Conservation (phyloP, 1,140 invertebrate species). For the Drosophila nasuta region DNA sequence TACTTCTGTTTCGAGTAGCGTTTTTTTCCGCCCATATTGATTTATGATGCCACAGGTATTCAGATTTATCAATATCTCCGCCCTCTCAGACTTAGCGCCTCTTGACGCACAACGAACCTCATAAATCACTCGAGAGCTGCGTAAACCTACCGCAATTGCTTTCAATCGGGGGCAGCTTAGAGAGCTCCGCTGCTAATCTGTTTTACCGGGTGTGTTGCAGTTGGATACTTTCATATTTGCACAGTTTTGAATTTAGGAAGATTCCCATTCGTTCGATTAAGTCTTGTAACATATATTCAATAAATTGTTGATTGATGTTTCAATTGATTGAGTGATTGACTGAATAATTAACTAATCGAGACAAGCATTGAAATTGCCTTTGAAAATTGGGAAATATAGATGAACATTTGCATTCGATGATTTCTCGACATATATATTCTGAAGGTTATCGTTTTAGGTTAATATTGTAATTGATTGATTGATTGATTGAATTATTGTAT, state of each 20-base stretch:
- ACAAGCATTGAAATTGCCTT: no score
- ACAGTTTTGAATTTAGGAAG: no score
- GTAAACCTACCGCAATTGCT: background rate
- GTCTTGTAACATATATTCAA: no score
- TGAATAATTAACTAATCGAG: no score
- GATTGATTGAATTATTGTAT: no score
- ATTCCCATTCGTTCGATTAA: no score
- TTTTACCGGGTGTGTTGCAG: no score
- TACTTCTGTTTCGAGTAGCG: constrained; percentile 25
- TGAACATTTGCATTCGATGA: no score
- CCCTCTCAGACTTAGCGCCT: background rate
- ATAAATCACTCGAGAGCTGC: constrained; percentile 14
- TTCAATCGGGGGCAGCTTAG: background rate
- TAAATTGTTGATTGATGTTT: no score
- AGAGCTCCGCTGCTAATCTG: background rate
- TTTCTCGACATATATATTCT: background rate
- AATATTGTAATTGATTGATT: background rate
- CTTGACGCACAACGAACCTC: background rate
- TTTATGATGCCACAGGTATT: constrained; percentile 26
- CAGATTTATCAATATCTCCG: constrained; percentile 26
- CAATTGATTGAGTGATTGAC: no score
- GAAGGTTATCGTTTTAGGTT: background rate
- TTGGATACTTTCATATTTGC: no score
- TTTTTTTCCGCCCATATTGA: constrained; percentile 32
- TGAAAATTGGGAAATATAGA: no score